A percentile compares a stretch with the other conserved stretches of the same genome.
These are phyloP conservation scores for Therioaphis trifolii DNA, from an alignment of 2,888 invertebrate genomes.

Conservation along the genomic window DNA sequence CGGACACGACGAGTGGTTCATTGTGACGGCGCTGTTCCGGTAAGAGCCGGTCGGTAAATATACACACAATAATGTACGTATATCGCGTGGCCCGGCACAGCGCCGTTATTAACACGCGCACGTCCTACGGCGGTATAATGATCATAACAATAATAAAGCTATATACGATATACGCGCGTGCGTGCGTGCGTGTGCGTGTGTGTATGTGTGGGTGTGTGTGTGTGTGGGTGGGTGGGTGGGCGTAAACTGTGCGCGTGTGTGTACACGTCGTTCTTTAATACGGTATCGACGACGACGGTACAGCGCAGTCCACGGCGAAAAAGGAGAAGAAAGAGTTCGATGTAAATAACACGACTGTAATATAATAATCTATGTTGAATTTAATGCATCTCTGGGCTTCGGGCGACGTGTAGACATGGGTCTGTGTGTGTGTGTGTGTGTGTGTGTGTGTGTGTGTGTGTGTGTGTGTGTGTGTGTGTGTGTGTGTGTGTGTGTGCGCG, in stretches of 20 bases:
- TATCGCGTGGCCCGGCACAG: slow-evolving; percentile 17
- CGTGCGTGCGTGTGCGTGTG: background rate
- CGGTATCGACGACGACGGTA: background rate
- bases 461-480: no score
- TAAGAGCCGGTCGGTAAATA: slow-evolving; percentile 34
- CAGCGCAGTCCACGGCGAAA: background rate
- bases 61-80: no score
- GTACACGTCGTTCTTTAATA: no score
- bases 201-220: background rate
- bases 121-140: slow-evolving; percentile 39
- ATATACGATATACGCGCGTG: background rate
- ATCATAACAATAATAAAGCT: slow-evolving; percentile 51
- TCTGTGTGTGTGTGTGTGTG: background rate
- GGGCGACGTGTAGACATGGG: background rate
- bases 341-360: slow-evolving; percentile 25
- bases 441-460: slow-evolving; percentile 1
- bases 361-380: background rate
- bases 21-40: slow-evolving; percentile 23
- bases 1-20: slow-evolving; percentile 36
- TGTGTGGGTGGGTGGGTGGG: no score
- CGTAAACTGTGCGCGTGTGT: no score
- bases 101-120: no score
- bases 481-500: no score
- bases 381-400: slow-evolving; percentile 45
- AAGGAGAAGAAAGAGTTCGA: no score